Evolutionary conservation across 2,797 vertebrate genomes (phyloP).

Genomic region (Astyanax mexicanus): DNA sequence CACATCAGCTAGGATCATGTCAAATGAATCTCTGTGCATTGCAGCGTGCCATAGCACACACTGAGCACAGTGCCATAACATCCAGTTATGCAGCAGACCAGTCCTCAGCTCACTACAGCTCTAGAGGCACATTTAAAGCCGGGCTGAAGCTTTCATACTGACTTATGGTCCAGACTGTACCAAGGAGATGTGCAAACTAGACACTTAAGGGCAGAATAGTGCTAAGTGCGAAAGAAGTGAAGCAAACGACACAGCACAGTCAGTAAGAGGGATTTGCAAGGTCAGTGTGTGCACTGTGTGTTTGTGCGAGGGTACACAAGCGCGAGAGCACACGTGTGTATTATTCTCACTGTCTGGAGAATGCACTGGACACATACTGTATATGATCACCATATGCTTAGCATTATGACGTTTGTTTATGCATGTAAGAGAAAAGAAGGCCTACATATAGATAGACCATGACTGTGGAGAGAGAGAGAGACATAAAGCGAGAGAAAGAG

Average conservation of each 20-base stretch:
- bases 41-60: background rate
- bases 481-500: background rate
- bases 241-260: constrained; percentile 20
- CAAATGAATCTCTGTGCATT: background rate
- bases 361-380: background rate
- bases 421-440: background rate
- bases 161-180: constrained; percentile 18
- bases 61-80: background rate
- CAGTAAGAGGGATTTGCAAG: constrained; percentile 36
- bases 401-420: no score
- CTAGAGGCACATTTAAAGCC: constrained; percentile 25
- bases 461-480: background rate
- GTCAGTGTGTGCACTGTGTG: constrained; percentile 10
- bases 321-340: no score
- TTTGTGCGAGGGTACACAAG: no score
- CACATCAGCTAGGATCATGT: no score
- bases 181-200: constrained; percentile 30
- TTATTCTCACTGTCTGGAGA: no score
- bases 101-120: background rate
- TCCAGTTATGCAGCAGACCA: background rate
- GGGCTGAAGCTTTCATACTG: constrained; percentile 25
- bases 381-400: background rate
- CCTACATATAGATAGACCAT: background rate
- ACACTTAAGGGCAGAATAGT: constrained; percentile 31
- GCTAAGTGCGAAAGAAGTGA: constrained; percentile 26